A percentile compares a stretch with the other conserved stretches of the same genome.
These are phyloP conservation scores for Catocala sponsa DNA, from an alignment of 2,888 invertebrate species.

Conservation along the genomic window DNA sequence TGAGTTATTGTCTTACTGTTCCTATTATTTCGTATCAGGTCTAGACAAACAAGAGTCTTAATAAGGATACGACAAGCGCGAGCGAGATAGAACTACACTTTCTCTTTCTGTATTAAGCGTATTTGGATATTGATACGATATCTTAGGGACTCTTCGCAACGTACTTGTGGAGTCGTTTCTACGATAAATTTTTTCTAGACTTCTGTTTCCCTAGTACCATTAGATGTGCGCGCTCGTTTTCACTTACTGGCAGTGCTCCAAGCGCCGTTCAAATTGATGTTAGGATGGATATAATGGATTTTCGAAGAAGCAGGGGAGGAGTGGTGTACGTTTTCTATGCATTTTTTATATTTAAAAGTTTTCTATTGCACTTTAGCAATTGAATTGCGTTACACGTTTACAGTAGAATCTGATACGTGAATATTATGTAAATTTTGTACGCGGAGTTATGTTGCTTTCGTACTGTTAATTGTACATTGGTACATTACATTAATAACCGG, in stretches of 20 bases:
- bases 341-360: no score
- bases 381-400: no score
- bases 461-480: conserved; percentile 22
- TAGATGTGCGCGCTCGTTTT: not conserved
- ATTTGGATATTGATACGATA: conserved; percentile 42
- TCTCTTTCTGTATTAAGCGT: conserved; percentile 32
- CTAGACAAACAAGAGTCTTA: conserved; percentile 16
- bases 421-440: conserved; percentile 34
- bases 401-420: conserved; percentile 5
- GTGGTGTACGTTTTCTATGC: no score
- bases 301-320: not conserved
- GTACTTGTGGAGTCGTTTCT: conserved; percentile 15
- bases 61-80: conserved; percentile 17
- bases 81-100: conserved; percentile 28
- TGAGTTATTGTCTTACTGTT: conserved; percentile 35
- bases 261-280: conserved; percentile 4
- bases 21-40: conserved; percentile 21
- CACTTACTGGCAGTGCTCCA: conserved; percentile 7
- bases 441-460: conserved; percentile 33
- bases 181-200: conserved; percentile 6
- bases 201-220: conserved; percentile 14
- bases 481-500: conserved; percentile 21
- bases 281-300: not conserved
- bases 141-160: conserved; percentile 21
- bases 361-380: no score